A percentile compares a stretch with the other conserved stretches of the same genome.
These are phyloP conservation scores for Rhizoglyphus robini DNA, from an alignment of 1,140 invertebrate species.

Conservation along the genomic window DNA sequence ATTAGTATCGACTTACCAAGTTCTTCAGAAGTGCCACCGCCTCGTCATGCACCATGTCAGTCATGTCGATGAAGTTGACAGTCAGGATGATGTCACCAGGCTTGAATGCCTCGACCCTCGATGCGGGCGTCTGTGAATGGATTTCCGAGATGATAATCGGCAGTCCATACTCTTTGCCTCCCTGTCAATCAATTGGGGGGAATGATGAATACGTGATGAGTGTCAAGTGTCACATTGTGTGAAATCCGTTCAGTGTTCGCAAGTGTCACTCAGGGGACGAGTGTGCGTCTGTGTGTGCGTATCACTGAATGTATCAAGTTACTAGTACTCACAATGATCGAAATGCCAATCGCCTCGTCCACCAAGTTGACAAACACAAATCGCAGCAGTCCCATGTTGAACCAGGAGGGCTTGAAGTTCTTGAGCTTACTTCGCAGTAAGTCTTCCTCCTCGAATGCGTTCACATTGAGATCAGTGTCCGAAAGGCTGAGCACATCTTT, in stretches of 20 bases:
- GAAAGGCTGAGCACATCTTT: not conserved
- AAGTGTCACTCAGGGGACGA: too few relatives aligned
- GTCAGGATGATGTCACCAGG: slow-evolving; percentile 68
- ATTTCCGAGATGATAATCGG: slow-evolving; percentile 73
- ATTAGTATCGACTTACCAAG: slow-evolving; percentile 28
- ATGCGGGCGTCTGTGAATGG: slow-evolving; percentile 58
- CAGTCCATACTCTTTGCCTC: slow-evolving; percentile 66
- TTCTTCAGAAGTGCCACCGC: slow-evolving; percentile 54
- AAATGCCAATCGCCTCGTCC: slow-evolving; percentile 62
- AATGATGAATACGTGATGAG: too few relatives aligned
- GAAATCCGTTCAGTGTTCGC: too few relatives aligned
- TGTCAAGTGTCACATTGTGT: too few relatives aligned
- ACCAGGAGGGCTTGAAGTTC: slow-evolving; percentile 5
- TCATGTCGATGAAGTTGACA: slow-evolving; percentile 59
- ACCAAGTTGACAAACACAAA: not conserved
- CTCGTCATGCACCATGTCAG: slow-evolving; percentile 51
- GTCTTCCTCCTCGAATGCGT: not conserved
- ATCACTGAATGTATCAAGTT: not conserved
- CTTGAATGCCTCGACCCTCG: slow-evolving; percentile 49
- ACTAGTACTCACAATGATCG: slow-evolving; percentile 51
- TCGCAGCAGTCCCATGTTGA: not conserved
- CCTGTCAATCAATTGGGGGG: slow-evolving; percentile 38
- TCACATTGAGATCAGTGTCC: not conserved
- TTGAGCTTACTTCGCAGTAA: not conserved
- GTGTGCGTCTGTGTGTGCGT: too few relatives aligned